Evolutionary conservation across 2,797 vertebrate species (phyloP).

Genomic region (Takifugu ocellatus): DNA sequence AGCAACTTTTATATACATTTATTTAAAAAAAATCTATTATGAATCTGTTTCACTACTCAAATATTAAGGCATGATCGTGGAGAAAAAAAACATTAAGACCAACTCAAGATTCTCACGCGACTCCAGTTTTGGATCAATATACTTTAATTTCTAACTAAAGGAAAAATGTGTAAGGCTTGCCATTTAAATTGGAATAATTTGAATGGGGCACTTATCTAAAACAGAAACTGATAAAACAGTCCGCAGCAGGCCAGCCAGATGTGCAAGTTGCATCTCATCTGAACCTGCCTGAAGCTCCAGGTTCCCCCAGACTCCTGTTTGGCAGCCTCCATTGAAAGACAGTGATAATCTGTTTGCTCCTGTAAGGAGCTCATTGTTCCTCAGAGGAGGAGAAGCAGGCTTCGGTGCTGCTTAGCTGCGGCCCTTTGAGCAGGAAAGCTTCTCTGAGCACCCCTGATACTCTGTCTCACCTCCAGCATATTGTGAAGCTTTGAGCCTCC

Average conservation of each 20-base stretch:
- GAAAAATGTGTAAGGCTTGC: not conserved
- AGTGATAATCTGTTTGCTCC: constrained; percentile 77
- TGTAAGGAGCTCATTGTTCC: constrained; percentile 78
- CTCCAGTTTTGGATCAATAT: not conserved
- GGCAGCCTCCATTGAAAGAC: constrained; percentile 47
- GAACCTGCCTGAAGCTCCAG: constrained; percentile 61
- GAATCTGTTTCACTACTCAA: too few relatives aligned
- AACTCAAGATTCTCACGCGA: not conserved
- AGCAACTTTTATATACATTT: not conserved
- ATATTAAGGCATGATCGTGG: too few relatives aligned
- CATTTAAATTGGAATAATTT: not conserved
- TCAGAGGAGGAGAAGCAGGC: constrained; percentile 58
- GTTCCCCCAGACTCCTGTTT: constrained; percentile 54
- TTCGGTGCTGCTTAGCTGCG: constrained; percentile 64
- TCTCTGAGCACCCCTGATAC: constrained; percentile 65
- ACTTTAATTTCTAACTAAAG: not conserved
- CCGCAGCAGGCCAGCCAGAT: constrained; percentile 63
- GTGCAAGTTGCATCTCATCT: constrained; percentile 56
- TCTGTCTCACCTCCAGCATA: constrained; percentile 40
- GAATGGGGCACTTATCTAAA: not conserved
- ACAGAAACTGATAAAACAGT: not conserved
- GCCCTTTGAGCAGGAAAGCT: constrained; percentile 69
- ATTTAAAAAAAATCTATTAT: not conserved
- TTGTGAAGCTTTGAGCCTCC: constrained; percentile 48
- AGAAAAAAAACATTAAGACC: constrained; percentile 1